Percentiles rank a stretch among this genome's conserved stretches.
phyloP scores from a whole-genome alignment of 2,888 invertebrate species.

The Lepidonotus clava region DNA sequence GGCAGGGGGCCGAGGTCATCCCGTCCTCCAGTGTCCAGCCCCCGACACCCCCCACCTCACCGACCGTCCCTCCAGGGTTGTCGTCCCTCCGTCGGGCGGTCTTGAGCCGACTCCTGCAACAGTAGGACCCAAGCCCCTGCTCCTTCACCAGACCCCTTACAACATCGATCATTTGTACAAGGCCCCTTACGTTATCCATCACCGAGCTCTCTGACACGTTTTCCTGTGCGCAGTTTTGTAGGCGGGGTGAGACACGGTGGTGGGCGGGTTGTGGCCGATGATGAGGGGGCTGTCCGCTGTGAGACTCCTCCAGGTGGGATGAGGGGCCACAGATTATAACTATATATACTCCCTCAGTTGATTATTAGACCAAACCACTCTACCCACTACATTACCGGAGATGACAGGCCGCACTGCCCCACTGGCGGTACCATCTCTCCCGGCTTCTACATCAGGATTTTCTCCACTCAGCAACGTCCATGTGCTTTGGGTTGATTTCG shows the following conservation, averaged over 20 bases:
- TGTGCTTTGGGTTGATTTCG: constrained; percentile 10
- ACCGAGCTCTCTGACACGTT: not conserved
- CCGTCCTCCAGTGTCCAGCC: not conserved
- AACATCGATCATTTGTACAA: constrained; percentile 41
- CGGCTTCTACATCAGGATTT: not conserved
- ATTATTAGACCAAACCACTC: too few relatives aligned
- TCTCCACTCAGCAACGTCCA: too few relatives aligned
- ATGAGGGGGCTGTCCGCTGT: not conserved
- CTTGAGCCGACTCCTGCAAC: too few relatives aligned
- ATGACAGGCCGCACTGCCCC: too few relatives aligned
- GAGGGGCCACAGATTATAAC: not conserved
- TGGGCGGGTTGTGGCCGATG: not conserved
- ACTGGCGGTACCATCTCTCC: too few relatives aligned
- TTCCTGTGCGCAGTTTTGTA: not conserved
- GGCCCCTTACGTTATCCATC: constrained; percentile 42
- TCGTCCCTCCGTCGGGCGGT: too few relatives aligned
- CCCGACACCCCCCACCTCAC: too few relatives aligned
- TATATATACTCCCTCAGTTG: too few relatives aligned
- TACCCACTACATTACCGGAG: too few relatives aligned
- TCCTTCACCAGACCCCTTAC: not conserved
- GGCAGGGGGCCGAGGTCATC: not conserved
- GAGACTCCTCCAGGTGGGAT: not conserved
- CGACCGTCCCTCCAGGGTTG: too few relatives aligned
- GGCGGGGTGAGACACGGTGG: not conserved
- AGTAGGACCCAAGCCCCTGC: not conserved